These are phyloP conservation scores for Drosophila punjabiensis DNA, from an alignment of 1,140 invertebrate species.

Conservation along the genomic window DNA sequence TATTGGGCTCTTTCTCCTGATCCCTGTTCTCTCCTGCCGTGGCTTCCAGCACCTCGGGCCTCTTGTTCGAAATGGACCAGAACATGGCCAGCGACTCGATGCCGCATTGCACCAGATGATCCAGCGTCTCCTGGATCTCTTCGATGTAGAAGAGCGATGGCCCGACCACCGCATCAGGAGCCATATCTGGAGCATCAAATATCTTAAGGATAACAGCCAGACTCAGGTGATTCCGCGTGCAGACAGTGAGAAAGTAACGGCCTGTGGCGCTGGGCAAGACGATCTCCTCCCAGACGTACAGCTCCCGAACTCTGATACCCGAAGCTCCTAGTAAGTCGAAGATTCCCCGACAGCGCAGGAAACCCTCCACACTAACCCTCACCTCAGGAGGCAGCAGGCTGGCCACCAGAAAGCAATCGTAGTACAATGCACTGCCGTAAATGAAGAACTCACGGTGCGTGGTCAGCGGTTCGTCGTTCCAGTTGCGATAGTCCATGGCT, in stretches of 20 bases:
- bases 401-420: conserved; percentile 89
- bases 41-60: conserved; percentile 83
- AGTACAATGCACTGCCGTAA: conserved; percentile 90
- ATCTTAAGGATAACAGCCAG: conserved; percentile 91
- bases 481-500: conserved; percentile 93
- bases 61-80: conserved; percentile 87
- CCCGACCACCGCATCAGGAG: conserved; percentile 57
- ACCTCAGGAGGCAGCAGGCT: conserved; percentile 90
- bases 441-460: conserved; percentile 92
- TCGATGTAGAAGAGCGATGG: conserved; percentile 87
- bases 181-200: conserved; percentile 86
- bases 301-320: conserved; percentile 88
- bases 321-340: conserved; percentile 87
- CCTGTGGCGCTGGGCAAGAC: conserved; percentile 86
- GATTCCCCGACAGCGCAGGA: conserved; percentile 89
- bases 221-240: conserved; percentile 90
- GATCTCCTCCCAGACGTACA: conserved; percentile 92
- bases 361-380: conserved; percentile 90
- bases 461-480: conserved; percentile 92
- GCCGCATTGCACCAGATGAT: conserved; percentile 89
- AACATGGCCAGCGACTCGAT: conserved; percentile 88
- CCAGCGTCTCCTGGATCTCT: conserved; percentile 90
- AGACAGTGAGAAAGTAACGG: conserved; percentile 90
- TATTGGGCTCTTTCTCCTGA: conserved; percentile 49
- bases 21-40: conserved; percentile 23